A percentile compares a stretch with the other conserved stretches of the same genome.
phyloP scores from a whole-genome alignment of 2,113 vertebrate genomes.

The Pteropus alecto region DNA sequence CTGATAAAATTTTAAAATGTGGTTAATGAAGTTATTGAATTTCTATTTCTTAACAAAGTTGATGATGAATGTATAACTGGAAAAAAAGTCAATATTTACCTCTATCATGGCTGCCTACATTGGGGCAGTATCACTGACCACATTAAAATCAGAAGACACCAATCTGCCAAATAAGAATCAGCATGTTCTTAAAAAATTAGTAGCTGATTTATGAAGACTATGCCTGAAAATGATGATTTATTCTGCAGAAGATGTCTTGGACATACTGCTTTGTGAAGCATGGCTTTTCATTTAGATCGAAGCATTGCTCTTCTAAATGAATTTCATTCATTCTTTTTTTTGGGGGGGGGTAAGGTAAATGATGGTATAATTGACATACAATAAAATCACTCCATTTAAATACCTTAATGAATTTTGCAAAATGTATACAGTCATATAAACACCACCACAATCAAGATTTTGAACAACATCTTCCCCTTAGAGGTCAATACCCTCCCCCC shows the following conservation, averaged over 20 bases:
- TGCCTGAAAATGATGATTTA: not conserved
- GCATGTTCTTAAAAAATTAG: not conserved
- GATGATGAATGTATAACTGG: not conserved
- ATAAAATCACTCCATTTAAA: not conserved
- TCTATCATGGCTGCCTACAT: not conserved
- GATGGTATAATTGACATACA: not conserved
- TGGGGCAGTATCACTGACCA: not conserved
- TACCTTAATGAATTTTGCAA: not conserved
- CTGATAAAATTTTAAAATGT: not conserved
- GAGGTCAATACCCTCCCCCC: not conserved
- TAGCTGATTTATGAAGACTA: not conserved
- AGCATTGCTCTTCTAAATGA: not conserved
- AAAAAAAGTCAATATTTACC: not conserved
- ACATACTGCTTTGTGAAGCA: not conserved
- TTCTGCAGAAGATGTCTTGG: not conserved
- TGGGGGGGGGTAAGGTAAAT: not conserved
- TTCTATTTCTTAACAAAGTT: not conserved
- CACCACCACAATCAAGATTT: not conserved
- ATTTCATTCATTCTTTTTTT: not conserved
- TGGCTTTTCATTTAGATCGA: not conserved
- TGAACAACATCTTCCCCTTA: not conserved
- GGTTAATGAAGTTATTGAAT: not conserved
- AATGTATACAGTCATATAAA: not conserved
- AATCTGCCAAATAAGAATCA: not conserved
- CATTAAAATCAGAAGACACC: not conserved